Percentiles rank a stretch among this genome's conserved stretches.
Conservation (phyloP, 2,888 invertebrate genomes). For the Drosophila maculinotata region DNA sequence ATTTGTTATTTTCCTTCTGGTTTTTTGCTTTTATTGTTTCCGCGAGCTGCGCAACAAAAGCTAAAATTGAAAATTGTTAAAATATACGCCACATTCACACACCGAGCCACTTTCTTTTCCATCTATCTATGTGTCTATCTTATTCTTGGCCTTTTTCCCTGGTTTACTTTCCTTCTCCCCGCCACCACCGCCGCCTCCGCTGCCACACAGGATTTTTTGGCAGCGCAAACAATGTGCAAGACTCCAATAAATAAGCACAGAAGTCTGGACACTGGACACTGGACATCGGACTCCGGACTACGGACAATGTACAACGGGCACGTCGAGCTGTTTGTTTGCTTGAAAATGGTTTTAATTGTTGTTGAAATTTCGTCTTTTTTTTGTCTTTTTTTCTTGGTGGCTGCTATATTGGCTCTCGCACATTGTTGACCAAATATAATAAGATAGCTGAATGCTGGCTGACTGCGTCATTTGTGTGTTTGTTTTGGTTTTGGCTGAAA, state of each 20-base stretch:
- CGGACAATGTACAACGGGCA: conserved; percentile 28
- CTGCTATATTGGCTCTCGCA: conserved; percentile 57
- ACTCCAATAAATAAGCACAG: conserved; percentile 78
- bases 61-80: conserved; percentile 79
- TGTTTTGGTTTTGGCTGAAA: conserved; percentile 76
- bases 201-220: conserved; percentile 31
- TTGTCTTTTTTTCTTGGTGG: conserved; percentile 37
- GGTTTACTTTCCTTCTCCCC: conserved; percentile 66
- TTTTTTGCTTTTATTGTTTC: conserved; percentile 50
- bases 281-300: not conserved
- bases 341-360: conserved; percentile 78
- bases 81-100: conserved; percentile 59
- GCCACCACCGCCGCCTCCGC: too few species aligned
- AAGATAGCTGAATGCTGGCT: conserved; percentile 55
- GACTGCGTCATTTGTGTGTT: conserved; percentile 68
- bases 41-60: conserved; percentile 66
- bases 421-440: conserved; percentile 78
- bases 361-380: conserved; percentile 53
- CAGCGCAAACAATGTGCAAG: conserved; percentile 73
- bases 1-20: conserved; percentile 42
- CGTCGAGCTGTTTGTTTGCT: conserved; percentile 65
- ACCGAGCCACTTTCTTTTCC: conserved; percentile 64
- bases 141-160: conserved; percentile 75
- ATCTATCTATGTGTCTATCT: conserved; percentile 48
- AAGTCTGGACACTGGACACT: conserved; percentile 31